Evolutionary conservation across 2,113 vertebrate genomes (phyloP).

Genomic region (Ageneiosus marmoratus): DNA sequence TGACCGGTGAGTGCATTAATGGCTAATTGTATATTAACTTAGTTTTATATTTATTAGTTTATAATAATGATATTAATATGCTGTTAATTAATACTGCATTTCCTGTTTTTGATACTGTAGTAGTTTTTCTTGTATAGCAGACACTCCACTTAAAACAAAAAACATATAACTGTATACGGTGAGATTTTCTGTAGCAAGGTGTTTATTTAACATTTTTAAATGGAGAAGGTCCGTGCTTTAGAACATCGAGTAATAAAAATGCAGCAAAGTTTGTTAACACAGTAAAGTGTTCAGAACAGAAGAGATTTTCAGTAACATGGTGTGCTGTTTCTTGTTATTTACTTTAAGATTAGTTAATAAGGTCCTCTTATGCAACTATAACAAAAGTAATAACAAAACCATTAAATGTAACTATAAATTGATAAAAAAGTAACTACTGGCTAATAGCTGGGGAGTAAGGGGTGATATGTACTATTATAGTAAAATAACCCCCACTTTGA

Average conservation of each 20-base stretch:
- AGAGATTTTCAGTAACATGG: too few relatives aligned
- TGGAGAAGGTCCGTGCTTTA: not conserved
- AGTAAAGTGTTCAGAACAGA: too few relatives aligned
- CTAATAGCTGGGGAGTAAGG: too few relatives aligned
- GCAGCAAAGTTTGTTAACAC: too few relatives aligned
- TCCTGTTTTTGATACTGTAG: too few relatives aligned
- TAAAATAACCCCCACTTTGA: not conserved
- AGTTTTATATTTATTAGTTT: not conserved
- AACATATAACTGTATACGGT: not conserved
- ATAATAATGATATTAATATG: not conserved
- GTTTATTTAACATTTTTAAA: not conserved
- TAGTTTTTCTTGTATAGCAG: not conserved
- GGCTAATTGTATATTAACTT: not conserved
- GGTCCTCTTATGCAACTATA: too few relatives aligned
- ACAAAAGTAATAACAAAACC: too few relatives aligned
- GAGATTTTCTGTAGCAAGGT: too few relatives aligned
- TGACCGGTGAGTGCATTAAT: too few relatives aligned
- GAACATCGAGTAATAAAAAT: not conserved
- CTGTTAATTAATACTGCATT: too few relatives aligned
- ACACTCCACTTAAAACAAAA: not conserved
- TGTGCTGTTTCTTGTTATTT: too few relatives aligned
- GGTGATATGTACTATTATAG: not conserved
- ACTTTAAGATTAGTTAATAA: too few relatives aligned
- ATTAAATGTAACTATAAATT: not conserved
- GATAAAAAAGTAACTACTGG: not conserved